Evolutionary conservation across 1,140 invertebrate species (phyloP).

Genomic region (Leptestheria dahalacensis): DNA sequence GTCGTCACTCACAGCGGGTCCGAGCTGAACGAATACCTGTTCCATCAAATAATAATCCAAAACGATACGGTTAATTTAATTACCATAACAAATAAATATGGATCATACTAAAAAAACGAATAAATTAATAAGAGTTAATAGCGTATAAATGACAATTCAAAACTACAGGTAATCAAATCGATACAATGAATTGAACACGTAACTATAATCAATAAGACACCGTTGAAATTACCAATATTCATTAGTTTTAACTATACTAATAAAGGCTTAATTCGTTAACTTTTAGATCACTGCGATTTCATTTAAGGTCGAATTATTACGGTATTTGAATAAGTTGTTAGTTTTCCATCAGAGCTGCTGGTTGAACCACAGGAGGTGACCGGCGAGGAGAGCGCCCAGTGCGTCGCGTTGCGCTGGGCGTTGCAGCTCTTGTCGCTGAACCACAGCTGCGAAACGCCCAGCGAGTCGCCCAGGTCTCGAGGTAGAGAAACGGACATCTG

Average conservation of each 20-base stretch:
- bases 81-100: not conserved
- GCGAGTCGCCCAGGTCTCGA: conserved; percentile 4
- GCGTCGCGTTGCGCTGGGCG: conserved; percentile 14
- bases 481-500: conserved; percentile 12
- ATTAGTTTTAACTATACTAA: too few relatives aligned
- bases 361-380: conserved; percentile 17
- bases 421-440: conserved; percentile 13
- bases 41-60: not conserved
- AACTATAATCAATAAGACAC: too few relatives aligned
- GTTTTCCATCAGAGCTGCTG: conserved; percentile 12
- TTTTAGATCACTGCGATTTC: too few relatives aligned
- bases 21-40: conserved; percentile 13
- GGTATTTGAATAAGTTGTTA: conserved; percentile 17
- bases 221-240: too few relatives aligned
- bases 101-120: not conserved
- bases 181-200: too few relatives aligned
- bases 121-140: too few relatives aligned
- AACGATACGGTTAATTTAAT: not conserved
- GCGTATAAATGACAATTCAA: too few relatives aligned
- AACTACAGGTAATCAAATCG: too few relatives aligned
- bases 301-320: too few relatives aligned
- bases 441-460: conserved; percentile 11
- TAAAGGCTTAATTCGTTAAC: too few relatives aligned
- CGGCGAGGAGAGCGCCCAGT: conserved; percentile 14
- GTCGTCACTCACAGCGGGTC: conserved; percentile 19